Evolutionary conservation across 1,140 invertebrate genomes (phyloP), one percentile per base, ranked within the genome.

Genomic region (Halesus radiatus): DNA sequence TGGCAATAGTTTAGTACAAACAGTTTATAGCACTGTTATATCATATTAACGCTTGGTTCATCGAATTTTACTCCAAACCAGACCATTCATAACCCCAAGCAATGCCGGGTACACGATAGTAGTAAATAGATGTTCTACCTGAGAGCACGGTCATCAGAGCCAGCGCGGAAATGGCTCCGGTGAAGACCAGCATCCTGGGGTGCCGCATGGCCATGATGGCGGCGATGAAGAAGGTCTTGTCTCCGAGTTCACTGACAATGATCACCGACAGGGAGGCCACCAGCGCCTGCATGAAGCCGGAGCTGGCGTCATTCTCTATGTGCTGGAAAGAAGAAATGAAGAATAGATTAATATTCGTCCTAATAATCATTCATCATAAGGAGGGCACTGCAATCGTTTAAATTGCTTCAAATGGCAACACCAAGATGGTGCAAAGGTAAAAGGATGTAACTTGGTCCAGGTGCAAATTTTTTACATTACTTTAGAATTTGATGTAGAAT

Each of bases 221-320:
- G 54, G 98, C 98, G 85, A 99, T 99, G 89, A 99, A 99, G 89
- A 99, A 99, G n/a, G 98, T 99, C 90, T 99, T 99, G 90, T 99
- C 98, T 0, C 98, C 98, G 37, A 99, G 90, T 90, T 99, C 98
- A 4, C 98, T 99, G 10, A 99, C 97, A 66, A 99, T 92, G 83
- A 99, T 99, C 37, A 99, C 96, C 45, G 97, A 98, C 78, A 99
- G 90, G 0, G 98, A 95, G 58, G 98, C 97, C 56, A 99, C 86
- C 87, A 99, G 99, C 3, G 95, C 98, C 91, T 99, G 97, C 84
- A 97, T 90, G 89, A 99, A 99, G 70, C 95, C 96, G 72, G 87
- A 86, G 23, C 74, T 66, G 3, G 77, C 15, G 15, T 83, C 82
- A 74, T 76, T 78, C 62, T 83, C 80, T 53, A 81, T 78, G 50